These are phyloP conservation scores for Cheilosia urbana DNA, from an alignment of 2,888 invertebrate genomes.

Conservation along the genomic window DNA sequence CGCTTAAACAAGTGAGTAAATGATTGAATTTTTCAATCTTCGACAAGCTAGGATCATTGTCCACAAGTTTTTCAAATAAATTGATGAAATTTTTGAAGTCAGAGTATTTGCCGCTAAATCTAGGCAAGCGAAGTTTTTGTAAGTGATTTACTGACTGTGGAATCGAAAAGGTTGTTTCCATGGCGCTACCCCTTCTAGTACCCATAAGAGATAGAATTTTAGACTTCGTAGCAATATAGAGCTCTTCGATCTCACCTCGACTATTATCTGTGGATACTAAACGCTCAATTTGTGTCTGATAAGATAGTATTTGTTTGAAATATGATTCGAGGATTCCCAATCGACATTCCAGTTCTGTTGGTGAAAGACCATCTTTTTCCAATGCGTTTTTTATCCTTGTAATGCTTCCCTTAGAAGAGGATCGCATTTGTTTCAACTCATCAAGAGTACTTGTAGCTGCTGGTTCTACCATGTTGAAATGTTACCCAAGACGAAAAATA, in stretches of 20 bases:
- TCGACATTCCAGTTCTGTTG: neutral
- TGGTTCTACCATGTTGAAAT: conserved; percentile 3
- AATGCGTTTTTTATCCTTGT: conserved; percentile 1
- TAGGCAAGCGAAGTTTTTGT: conserved; percentile 35
- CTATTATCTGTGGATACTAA: neutral
- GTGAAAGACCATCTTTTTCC: neutral
- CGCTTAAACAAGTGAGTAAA: conserved; percentile 32
- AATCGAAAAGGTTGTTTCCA: conserved; percentile 21
- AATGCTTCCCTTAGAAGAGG: conserved; percentile 3
- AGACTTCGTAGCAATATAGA: too few relatives aligned
- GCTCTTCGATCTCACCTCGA: too few relatives aligned
- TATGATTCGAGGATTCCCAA: neutral
- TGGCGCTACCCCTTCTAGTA: neutral
- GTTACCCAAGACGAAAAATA: too few relatives aligned
- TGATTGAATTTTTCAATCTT: conserved; percentile 60
- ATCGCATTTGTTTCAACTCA: conserved; percentile 12
- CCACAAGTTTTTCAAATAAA: conserved; percentile 39
- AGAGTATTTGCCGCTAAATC: conserved; percentile 41
- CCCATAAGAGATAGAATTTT: neutral
- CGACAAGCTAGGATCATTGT: conserved; percentile 24
- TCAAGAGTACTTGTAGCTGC: neutral
- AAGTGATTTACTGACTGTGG: conserved; percentile 22
- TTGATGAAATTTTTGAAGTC: conserved; percentile 49
- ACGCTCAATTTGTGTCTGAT: conserved; percentile 8
- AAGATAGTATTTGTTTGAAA: neutral